Conservation (phyloP, 2,113 vertebrate genomes). For the Caretta caretta region DNA sequence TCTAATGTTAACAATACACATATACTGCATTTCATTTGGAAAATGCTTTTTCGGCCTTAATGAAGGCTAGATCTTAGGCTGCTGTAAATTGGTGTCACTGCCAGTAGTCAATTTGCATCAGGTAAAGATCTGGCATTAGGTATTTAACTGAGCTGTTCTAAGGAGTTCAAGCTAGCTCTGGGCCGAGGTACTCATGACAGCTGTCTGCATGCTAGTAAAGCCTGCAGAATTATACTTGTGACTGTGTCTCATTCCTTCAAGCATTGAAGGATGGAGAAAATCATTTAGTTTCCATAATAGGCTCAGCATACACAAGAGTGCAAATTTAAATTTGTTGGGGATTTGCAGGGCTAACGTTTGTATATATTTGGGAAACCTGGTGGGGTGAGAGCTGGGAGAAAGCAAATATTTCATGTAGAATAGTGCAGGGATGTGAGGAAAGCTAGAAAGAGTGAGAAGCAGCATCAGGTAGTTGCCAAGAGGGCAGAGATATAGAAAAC, state of each 20-base stretch:
- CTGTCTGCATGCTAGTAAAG: not conserved
- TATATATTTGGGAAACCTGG: rapidly evolving
- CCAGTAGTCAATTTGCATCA: not conserved
- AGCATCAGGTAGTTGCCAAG: not conserved
- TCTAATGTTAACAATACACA: not conserved
- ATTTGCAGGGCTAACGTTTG: not conserved
- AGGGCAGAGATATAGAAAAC: not conserved
- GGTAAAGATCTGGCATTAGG: not conserved
- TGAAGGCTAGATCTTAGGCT: not conserved
- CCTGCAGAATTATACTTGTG: not conserved
- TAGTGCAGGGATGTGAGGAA: not conserved
- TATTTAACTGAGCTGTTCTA: not conserved
- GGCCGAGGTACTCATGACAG: not conserved
- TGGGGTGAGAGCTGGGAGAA: not conserved
- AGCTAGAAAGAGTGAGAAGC: not conserved
- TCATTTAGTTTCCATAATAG: not conserved
- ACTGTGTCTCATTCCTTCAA: not conserved
- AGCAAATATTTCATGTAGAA: not conserved
- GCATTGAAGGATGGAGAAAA: not conserved
- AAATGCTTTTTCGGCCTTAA: not conserved
- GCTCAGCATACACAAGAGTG: not conserved
- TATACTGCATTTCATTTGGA: not conserved
- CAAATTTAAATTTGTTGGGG: not conserved
- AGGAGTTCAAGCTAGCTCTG: not conserved
- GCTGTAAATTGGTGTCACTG: not conserved